Conservation (phyloP, 2,113 vertebrate species). For the Rhodinocichla rosea region DNA sequence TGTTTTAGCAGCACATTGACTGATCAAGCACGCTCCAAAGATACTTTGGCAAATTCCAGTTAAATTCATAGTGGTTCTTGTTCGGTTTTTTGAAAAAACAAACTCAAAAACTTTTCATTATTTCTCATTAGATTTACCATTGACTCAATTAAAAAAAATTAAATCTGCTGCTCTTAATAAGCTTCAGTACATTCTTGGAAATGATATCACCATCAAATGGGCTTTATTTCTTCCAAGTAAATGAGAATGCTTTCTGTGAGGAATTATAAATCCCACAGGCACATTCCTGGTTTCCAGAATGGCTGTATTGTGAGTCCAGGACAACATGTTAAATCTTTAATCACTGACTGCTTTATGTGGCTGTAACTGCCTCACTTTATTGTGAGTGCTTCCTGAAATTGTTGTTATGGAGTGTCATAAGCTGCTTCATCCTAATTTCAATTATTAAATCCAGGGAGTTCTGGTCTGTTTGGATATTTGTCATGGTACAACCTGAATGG, state of each 20-base stretch:
- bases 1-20: background rate
- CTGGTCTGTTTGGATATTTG: background rate
- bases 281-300: background rate
- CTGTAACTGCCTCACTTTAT: background rate
- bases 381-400: background rate
- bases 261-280: background rate
- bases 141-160: background rate
- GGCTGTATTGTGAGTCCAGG: background rate
- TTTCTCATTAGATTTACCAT: background rate
- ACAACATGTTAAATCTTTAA: conserved; percentile 14
- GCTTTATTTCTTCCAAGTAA: conserved; percentile 15
- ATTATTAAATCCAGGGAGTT: background rate
- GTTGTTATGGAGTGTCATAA: background rate
- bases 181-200: background rate
- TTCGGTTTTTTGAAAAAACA: background rate
- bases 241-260: background rate
- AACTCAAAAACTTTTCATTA: background rate
- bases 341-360: background rate
- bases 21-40: background rate
- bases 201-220: background rate
- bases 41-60: background rate
- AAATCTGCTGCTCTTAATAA: background rate
- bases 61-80: background rate
- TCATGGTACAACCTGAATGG: background rate
- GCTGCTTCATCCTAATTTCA: background rate